phyloP scores from a whole-genome alignment of 2,113 vertebrate genomes.

The Tachuris rubrigastra region DNA sequence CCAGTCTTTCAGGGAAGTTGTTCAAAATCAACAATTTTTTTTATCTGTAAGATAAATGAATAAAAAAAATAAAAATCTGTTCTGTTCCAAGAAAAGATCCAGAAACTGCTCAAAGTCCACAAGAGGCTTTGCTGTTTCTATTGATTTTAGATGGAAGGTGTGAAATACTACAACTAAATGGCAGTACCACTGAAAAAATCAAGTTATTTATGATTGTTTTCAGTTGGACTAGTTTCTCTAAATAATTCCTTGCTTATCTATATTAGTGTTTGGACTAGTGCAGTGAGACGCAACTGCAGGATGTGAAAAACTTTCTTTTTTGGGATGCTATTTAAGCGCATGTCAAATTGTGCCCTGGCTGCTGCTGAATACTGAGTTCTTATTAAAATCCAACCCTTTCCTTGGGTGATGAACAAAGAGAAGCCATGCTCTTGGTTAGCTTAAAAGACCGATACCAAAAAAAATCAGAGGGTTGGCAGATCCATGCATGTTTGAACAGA shows the following conservation, averaged over 20 bases:
- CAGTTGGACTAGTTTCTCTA: background rate
- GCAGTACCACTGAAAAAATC: background rate
- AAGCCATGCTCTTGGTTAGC: background rate
- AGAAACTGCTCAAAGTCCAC: background rate
- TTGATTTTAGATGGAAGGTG: background rate
- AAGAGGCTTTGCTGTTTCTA: background rate
- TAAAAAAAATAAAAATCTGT: background rate
- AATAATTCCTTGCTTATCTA: background rate
- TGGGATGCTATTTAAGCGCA: background rate
- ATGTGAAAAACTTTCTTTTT: background rate
- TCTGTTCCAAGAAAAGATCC: background rate
- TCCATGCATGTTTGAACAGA: background rate
- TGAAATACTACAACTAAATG: background rate
- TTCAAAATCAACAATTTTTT: background rate
- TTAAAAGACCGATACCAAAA: background rate
- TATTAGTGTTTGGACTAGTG: background rate
- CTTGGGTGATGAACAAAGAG: background rate
- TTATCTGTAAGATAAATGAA: background rate
- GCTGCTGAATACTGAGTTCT: background rate
- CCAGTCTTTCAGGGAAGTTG: background rate
- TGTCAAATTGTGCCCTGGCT: background rate
- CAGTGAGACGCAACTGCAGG: background rate
- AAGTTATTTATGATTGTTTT: background rate
- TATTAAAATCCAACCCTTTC: background rate
- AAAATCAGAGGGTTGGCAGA: slow-evolving; percentile 3